Base-by-base conservation (phyloP, 2,113 vertebrate species). In the Bos indicus region DNA sequence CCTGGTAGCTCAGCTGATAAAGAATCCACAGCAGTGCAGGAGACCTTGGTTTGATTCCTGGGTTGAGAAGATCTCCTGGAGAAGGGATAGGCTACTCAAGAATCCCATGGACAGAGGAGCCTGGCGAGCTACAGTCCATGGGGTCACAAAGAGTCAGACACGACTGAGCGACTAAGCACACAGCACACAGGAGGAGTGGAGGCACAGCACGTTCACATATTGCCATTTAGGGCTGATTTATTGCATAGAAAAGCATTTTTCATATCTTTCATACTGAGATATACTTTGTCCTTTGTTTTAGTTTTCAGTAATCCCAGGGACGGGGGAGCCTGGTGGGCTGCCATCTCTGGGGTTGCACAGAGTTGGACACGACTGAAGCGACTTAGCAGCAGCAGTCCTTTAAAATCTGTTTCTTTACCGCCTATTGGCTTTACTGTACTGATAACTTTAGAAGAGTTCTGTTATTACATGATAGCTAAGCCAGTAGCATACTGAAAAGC, bases 181-280 rank as follows among this genome's bases (percentile, higher is more conserved):
- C 16, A 10, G 16, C 33, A 67, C 64, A 21, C 64, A 36, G 64
- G n/a, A 71, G 77, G 17, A 46, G 56, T 0, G 7, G 15, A 93
- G 15, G 2, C 56, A 60, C 13, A 25, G 13, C 4, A 4, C 10
- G 1, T 43, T 62, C 36, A 56, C 4, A 6, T 1, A 2, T 11
- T 80, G 23, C 16, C 21, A 46, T 91, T 90, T 77, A 54, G 57
- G 82, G 25, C 10, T 60, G 16, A 43, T 12, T 26, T 59, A 30
- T 52, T 33, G 3, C 26, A 60, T 13, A 81, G 64, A 80, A 97
- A 67, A 77, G 1, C n/a, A 43, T 46, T 85, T 62, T 60, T 23
- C 23, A 8, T 19, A 36, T 80, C 56, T 78, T 91, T 36, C 16
- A 80, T n/a, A 74, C 21, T 83, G 28, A 89, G 46, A 85, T 33